Conservation (phyloP, 2,888 invertebrate genomes). For the Tortrix viridana region DNA sequence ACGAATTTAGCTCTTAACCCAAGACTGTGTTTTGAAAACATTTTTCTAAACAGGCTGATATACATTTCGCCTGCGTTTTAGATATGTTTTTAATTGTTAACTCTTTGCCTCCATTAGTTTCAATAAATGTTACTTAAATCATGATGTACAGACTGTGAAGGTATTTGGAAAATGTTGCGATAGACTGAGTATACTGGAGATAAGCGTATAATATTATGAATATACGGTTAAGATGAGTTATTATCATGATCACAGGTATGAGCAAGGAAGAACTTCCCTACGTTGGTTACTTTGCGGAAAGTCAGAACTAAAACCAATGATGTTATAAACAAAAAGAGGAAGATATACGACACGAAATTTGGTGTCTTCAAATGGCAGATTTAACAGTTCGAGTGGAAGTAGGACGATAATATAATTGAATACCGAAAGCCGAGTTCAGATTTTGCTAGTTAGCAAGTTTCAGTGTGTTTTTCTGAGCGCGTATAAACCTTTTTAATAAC, state of each 20-base stretch:
- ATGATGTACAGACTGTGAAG: conserved; percentile 24
- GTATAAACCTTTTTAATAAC: no score
- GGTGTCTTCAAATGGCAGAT: no score
- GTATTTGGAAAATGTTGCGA: not conserved
- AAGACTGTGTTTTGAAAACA: conserved; percentile 37
- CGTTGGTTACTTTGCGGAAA: no score
- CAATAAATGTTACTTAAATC: conserved; percentile 25
- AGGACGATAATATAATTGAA: no score
- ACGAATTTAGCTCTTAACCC: conserved; percentile 55
- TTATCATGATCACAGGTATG: not conserved
- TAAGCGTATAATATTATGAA: not conserved
- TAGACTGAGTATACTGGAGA: not conserved
- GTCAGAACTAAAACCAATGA: no score
- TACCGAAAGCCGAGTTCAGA: no score
- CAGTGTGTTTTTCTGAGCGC: no score
- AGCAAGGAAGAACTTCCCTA: not conserved
- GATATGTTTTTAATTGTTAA: conserved; percentile 24
- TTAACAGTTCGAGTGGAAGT: no score
- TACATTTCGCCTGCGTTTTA: conserved; percentile 19
- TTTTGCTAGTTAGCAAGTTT: no score
- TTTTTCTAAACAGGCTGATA: conserved; percentile 16
- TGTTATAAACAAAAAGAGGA: no score
- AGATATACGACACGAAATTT: no score
- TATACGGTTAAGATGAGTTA: no score
- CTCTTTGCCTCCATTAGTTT: conserved; percentile 12